Base-by-base conservation (phyloP, 2,797 vertebrate species). In the Valencia hispanica region DNA sequence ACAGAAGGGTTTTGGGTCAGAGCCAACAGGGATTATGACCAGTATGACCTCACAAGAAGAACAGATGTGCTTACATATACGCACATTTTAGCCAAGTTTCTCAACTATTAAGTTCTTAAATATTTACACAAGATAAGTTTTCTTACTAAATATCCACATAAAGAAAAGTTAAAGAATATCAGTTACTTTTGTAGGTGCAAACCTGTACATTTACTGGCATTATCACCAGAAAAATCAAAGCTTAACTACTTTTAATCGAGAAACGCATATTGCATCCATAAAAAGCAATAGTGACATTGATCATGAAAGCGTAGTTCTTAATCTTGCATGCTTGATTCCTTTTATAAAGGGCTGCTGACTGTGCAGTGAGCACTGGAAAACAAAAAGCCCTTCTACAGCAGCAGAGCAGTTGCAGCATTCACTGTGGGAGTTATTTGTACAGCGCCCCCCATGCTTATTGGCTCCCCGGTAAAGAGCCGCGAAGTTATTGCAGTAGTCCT, bases 11-110 rank as follows among this genome's bases (percentile, higher is more conserved):
- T 89, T 93, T 91, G 93, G 93, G 72, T 51, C 14, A n/a, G 51
- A 86, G 91, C 91, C 92, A 93, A 89, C 75, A 75, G 70, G 87
- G 91, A 93, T 92, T 88, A 91, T 68, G 74, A 65, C 5, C 71
- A 73, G 76, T 48, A 77, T 74, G 75, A 74, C 83, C 70, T 77
- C 76, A 77, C 73, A 69, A 7, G 55, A 75, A 82, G 47, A 57
- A 55, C 20, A 51, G 51, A 86, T 41, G 1, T 22, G 30, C 50
- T 70, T n/a, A 34, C 5, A 73, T 15, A 70, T 22, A 6, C 66
- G 57, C 30, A 77, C 11, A 1, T 65, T 57, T 43, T n/a, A 34
- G 50, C 36, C 25, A 43, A 73, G 3, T 10, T 65, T 48, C 48
- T 22, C 34, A 34, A 36, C 20, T 48, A 18, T 45, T 7, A 69